Conservation (phyloP, 1,140 invertebrate species). For the Hyposmocoma kahamanoa region DNA sequence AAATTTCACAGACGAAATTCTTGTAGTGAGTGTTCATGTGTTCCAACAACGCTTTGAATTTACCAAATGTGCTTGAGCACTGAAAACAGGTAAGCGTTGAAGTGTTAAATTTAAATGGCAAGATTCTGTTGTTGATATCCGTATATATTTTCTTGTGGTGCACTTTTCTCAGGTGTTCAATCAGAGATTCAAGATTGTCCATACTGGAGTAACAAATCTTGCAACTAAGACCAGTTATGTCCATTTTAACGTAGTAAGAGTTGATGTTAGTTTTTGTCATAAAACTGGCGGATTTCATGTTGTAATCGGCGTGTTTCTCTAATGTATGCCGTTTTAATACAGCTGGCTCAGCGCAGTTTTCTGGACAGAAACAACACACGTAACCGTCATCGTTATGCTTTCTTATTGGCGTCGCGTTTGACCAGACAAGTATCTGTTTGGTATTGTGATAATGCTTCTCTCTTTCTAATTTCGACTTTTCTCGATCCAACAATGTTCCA, state of each 20-base stretch:
- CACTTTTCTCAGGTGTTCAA: conserved; percentile 30
- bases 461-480: conserved; percentile 54
- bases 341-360: conserved; percentile 24
- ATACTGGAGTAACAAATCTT: conserved; percentile 17
- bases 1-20: conserved; percentile 59
- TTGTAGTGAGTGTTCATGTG: conserved; percentile 37
- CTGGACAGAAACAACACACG: conserved; percentile 31
- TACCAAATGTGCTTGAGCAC: conserved; percentile 75
- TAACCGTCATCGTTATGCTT: conserved; percentile 23
- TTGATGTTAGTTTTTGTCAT: background rate
- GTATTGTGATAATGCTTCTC: conserved; percentile 24
- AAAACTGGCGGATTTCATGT: background rate
- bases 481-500: conserved; percentile 35
- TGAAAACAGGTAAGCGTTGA: conserved; percentile 54
- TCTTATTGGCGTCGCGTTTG: conserved; percentile 40
- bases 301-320: conserved; percentile 18
- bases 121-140: conserved; percentile 33
- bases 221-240: conserved; percentile 26
- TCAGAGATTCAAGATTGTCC: conserved; percentile 16
- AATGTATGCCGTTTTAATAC: conserved; percentile 40
- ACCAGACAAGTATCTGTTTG: conserved; percentile 19
- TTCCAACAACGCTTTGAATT: conserved; percentile 58
- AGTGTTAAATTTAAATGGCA: conserved; percentile 44
- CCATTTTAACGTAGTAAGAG: conserved; percentile 18
- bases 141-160: conserved; percentile 31